phyloP scores from a whole-genome alignment of 2,113 vertebrate species.

The Ceyx melanurus region DNA sequence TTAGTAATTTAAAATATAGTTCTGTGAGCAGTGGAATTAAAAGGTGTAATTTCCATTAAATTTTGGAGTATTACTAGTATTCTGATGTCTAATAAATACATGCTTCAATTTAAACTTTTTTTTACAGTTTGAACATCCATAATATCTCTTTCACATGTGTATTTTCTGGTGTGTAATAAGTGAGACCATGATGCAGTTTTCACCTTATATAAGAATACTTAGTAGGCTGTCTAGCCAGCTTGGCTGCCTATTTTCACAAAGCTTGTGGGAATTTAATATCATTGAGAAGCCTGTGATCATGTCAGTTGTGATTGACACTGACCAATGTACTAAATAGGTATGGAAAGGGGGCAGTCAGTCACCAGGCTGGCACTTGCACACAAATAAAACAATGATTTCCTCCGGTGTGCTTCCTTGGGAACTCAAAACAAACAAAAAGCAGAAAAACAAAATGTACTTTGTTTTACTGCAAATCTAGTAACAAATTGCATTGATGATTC shows the following conservation, averaged over 20 bases:
- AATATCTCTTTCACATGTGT: background rate
- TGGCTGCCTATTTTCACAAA: background rate
- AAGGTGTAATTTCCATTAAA: background rate
- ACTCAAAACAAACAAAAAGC: background rate
- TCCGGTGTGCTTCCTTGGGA: constrained; percentile 2
- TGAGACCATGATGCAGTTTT: background rate
- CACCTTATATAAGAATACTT: background rate
- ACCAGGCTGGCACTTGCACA: background rate
- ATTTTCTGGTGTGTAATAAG: background rate
- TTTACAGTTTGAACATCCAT: background rate
- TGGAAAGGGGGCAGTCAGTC: background rate
- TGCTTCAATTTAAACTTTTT: background rate
- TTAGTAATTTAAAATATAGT: constrained; percentile 1
- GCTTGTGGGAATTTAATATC: background rate
- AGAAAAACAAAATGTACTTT: background rate
- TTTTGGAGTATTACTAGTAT: background rate
- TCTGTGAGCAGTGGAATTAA: background rate
- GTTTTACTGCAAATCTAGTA: background rate
- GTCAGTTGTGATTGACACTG: background rate
- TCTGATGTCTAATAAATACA: background rate
- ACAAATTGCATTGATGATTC: background rate
- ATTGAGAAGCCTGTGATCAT: background rate
- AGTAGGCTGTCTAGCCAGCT: background rate
- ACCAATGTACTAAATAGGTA: background rate
- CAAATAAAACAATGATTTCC: background rate